Conservation (phyloP, 1,140 invertebrate species). For the Macrobrachium nipponense region DNA sequence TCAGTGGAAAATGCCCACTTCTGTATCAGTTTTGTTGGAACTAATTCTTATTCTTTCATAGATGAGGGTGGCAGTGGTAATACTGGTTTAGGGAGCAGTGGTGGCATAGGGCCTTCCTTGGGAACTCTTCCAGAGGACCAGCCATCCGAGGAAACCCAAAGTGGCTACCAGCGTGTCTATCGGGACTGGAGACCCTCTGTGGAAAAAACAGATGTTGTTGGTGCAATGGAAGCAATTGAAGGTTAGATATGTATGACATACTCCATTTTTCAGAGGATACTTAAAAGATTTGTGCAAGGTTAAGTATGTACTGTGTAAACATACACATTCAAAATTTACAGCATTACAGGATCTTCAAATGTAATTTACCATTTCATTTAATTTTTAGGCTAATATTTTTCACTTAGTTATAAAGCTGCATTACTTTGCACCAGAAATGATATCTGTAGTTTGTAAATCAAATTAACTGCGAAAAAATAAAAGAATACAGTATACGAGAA, state of each 20-base stretch:
- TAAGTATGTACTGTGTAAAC: too few relatives aligned
- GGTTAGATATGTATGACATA: constrained; percentile 70
- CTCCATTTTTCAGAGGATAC: too few relatives aligned
- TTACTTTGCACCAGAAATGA: too few relatives aligned
- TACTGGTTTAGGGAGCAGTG: background rate
- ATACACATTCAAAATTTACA: too few relatives aligned
- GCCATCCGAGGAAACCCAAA: constrained; percentile 20
- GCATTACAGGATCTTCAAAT: too few relatives aligned
- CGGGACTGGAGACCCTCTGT: constrained; percentile 84
- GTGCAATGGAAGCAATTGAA: constrained; percentile 87
- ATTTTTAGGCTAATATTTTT: too few relatives aligned
- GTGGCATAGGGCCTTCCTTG: constrained; percentile 45
- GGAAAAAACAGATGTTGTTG: constrained; percentile 84
- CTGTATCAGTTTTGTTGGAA: background rate
- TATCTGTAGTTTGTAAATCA: too few relatives aligned
- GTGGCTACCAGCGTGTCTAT: constrained; percentile 76
- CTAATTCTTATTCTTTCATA: background rate
- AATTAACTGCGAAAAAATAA: too few relatives aligned
- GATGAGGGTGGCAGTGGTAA: constrained; percentile 25
- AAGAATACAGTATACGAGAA: too few relatives aligned
- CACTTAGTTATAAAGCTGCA: too few relatives aligned
- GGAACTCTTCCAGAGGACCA: constrained; percentile 56
- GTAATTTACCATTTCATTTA: too few relatives aligned
- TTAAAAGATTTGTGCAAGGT: too few relatives aligned
- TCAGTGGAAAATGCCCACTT: background rate